phyloP scores from a whole-genome alignment of 2,113 vertebrate genomes.

The Triplophysa rosa region DNA sequence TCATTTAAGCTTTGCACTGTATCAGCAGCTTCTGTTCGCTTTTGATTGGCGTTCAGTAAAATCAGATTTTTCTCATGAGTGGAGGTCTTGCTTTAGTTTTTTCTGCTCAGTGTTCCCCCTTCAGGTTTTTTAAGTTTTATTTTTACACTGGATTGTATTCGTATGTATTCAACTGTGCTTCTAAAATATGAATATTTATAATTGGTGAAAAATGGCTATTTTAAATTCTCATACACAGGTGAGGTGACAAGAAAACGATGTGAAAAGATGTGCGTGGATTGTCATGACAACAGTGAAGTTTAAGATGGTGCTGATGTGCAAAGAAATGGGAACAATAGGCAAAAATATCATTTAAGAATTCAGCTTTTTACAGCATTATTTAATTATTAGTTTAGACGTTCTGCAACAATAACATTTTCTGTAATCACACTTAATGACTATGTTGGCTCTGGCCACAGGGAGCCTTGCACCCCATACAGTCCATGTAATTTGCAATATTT shows the following conservation, averaged over 20 bases:
- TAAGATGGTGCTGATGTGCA: too few species aligned
- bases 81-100: slow-evolving; percentile 32
- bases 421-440: too few species aligned
- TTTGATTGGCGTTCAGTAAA: slow-evolving; percentile 53
- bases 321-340: too few species aligned
- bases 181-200: background rate
- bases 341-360: too few species aligned
- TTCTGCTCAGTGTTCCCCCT: background rate
- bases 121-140: background rate
- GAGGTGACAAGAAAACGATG: too few species aligned
- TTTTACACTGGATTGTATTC: background rate
- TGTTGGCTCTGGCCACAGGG: background rate
- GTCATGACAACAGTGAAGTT: too few species aligned
- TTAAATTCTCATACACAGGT: background rate
- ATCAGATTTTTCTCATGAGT: slow-evolving; percentile 46
- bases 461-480: background rate
- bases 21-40: slow-evolving; percentile 27
- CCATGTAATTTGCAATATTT: background rate
- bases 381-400: background rate
- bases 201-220: background rate
- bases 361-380: background rate
- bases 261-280: too few species aligned
- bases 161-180: background rate
- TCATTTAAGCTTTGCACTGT: background rate
- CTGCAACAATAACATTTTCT: background rate